Evolutionary conservation across 1,140 invertebrate species (phyloP).

Genomic region (Drosophila grimshawi): DNA sequence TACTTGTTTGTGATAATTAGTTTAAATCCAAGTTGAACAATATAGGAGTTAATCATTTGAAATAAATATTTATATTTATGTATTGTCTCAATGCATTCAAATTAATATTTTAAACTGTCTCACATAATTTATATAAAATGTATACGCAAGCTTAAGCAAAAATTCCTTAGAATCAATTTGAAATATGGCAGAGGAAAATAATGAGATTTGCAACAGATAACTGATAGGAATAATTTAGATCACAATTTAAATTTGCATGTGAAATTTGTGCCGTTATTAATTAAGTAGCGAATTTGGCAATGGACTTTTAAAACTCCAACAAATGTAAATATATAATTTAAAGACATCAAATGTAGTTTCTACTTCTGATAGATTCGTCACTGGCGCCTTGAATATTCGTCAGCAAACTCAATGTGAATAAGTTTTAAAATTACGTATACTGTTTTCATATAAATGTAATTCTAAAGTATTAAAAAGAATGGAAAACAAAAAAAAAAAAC

Average conservation of each 20-base stretch:
- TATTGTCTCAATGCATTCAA: not conserved
- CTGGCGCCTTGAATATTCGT: conserved; percentile 49
- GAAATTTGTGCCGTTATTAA: conserved; percentile 27
- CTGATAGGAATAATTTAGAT: not conserved
- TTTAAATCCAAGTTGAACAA: conserved; percentile 78
- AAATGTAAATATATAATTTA: conserved; percentile 14
- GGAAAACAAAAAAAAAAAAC: not conserved
- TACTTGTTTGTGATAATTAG: conserved; percentile 79
- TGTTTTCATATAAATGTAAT: conserved; percentile 35
- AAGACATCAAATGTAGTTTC: conserved; percentile 16
- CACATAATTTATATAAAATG: too few species aligned
- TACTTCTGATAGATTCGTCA: conserved; percentile 40
- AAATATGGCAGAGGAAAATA: not conserved
- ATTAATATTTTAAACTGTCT: not conserved
- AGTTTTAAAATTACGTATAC: conserved; percentile 11
- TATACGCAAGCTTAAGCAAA: not conserved
- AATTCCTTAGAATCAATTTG: not conserved
- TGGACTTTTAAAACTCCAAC: conserved; percentile 5
- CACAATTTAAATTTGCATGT: not conserved
- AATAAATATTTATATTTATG: not conserved
- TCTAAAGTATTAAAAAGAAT: conserved; percentile 58
- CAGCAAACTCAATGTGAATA: conserved; percentile 37
- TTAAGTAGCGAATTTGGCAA: conserved; percentile 58
- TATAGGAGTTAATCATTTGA: conserved; percentile 43
- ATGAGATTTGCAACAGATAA: not conserved